Evolutionary conservation across 2,888 invertebrate species (phyloP).

Genomic region (Disparrhopalites patrizii): DNA sequence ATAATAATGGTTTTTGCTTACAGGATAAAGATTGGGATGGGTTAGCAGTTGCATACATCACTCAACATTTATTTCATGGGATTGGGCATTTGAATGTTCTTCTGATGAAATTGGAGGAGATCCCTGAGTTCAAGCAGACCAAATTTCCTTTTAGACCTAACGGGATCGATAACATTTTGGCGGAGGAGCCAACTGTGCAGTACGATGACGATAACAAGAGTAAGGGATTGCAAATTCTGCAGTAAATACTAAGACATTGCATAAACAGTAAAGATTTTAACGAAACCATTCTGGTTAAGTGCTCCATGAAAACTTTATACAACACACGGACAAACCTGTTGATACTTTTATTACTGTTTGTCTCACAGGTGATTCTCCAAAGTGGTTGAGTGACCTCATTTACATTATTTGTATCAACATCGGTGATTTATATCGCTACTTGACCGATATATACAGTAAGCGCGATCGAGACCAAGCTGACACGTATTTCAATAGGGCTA

Average conservation of each 20-base stretch:
- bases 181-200: not conserved
- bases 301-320: no score
- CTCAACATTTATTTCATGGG: constrained; percentile 39
- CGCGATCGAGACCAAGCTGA: constrained; percentile 19
- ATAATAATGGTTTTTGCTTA: constrained; percentile 6
- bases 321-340: no score
- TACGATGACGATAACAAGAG: not conserved
- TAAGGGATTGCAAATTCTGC: no score
- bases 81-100: constrained; percentile 36
- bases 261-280: no score
- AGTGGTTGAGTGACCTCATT: constrained; percentile 36
- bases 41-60: constrained; percentile 32
- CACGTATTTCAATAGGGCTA: constrained; percentile 34
- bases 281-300: no score
- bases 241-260: no score
- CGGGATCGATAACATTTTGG: constrained; percentile 15
- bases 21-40: constrained; percentile 39
- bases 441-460: constrained; percentile 39
- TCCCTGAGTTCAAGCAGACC: constrained; percentile 16
- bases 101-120: constrained; percentile 34
- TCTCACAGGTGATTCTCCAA: constrained; percentile 14
- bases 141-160: constrained; percentile 22
- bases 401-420: constrained; percentile 41
- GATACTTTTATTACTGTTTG: not conserved
- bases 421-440: constrained; percentile 43